Conservation (phyloP, 37 sponge, comb jelly and placozoan genomes). For the Petrosia ficiformis region DNA sequence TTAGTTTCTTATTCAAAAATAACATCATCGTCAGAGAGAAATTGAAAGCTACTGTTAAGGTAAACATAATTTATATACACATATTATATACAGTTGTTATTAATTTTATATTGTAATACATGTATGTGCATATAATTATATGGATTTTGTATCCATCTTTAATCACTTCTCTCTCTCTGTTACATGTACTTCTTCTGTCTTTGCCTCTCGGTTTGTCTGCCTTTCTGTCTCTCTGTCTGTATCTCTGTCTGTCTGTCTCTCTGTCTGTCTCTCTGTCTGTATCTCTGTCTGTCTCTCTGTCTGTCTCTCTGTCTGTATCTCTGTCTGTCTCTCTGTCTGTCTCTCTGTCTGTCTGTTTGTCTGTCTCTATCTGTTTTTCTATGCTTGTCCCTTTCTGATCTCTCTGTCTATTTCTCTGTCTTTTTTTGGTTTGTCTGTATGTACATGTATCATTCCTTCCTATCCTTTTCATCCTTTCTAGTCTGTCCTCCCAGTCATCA, state of each 20-base stretch:
- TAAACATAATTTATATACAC: neutral
- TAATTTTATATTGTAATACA: neutral
- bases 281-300: no score
- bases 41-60: conserved; percentile 29
- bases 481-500: neutral
- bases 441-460: neutral
- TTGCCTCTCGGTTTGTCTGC: no score
- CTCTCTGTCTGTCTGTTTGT: no score
- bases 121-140: neutral
- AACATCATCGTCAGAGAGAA: conserved; percentile 10
- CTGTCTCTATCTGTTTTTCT: no score
- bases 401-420: neutral
- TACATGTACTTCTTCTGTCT: no score
- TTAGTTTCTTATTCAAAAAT: conserved; percentile 62
- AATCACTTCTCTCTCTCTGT: no score
- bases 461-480: neutral
- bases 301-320: no score
- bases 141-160: neutral
- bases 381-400: no score
- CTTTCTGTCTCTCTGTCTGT: no score
- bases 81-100: neutral
- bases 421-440: neutral
- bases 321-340: no score
- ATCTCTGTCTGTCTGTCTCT: no score
- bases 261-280: no score